Evolutionary conservation across 1,140 invertebrate genomes (phyloP).

Genomic region (Semibalanus balanoides): DNA sequence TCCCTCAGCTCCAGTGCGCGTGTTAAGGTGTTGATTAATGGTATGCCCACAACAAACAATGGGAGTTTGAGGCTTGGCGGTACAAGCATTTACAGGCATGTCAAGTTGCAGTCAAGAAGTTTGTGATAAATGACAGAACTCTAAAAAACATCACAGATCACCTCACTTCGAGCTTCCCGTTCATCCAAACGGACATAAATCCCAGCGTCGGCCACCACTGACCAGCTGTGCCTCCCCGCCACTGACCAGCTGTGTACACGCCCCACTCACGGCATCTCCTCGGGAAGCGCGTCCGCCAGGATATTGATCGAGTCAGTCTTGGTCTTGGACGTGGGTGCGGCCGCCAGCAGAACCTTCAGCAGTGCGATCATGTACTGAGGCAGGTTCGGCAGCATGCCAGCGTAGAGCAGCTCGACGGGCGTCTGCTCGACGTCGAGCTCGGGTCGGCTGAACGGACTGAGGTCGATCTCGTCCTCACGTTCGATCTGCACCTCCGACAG

Average conservation of each 20-base stretch:
- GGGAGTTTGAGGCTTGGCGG: no score
- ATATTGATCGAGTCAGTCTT: conserved; percentile 99
- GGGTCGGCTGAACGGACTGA: conserved; percentile 35
- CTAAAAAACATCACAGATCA: no score
- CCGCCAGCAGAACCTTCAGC: conserved; percentile 90
- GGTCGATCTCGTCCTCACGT: conserved; percentile 55
- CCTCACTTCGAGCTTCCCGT: no score
- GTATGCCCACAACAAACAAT: no score
- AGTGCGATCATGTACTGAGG: conserved; percentile 95
- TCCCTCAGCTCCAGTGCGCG: no score
- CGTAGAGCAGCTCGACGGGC: conserved; percentile 74
- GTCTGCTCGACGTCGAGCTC: conserved; percentile 58
- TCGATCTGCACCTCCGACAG: conserved; percentile 66
- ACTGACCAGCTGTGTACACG: neutral
- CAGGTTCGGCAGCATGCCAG: conserved; percentile 69
- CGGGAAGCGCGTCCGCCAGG: conserved; percentile 88
- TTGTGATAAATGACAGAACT: no score
- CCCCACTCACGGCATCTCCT: conserved; percentile 63
- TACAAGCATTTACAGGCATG: no score
- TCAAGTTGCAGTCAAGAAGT: no score
- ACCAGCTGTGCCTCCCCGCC: no score
- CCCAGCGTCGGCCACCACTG: no score
- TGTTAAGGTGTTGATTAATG: no score
- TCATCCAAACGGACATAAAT: no score
- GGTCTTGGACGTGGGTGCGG: conserved; percentile 91